phyloP scores from a whole-genome alignment of 2,888 invertebrate genomes.

The Drosophila sordidula region DNA sequence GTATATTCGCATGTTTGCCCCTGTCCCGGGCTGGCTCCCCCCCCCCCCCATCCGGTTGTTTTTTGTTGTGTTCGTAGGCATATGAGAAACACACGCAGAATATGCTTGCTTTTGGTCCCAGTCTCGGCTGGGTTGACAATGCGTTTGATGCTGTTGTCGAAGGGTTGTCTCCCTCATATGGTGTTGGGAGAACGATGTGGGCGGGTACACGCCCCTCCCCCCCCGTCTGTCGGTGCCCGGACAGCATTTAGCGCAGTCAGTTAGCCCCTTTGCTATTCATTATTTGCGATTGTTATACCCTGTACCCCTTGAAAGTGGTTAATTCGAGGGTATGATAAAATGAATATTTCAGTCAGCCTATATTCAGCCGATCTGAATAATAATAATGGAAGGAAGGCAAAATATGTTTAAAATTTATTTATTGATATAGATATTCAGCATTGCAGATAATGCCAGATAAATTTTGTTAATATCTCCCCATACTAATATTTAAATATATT shows the following conservation, averaged over 20 bases:
- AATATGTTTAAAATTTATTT: no score
- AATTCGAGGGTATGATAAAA: background rate
- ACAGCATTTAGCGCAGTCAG: slow-evolving; percentile 23
- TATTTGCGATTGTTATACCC: slow-evolving; percentile 28
- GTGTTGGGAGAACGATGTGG: background rate
- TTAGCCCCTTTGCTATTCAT: slow-evolving; percentile 40
- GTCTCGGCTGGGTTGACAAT: slow-evolving; percentile 59
- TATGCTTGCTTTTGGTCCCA: slow-evolving; percentile 31
- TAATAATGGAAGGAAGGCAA: no score
- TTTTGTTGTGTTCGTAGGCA: slow-evolving; percentile 7
- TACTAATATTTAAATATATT: no score
- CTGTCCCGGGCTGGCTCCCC: background rate
- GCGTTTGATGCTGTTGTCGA: slow-evolving; percentile 34
- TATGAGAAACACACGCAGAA: slow-evolving; percentile 25
- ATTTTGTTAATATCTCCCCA: no score
- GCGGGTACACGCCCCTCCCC: no score
- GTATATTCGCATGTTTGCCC: background rate
- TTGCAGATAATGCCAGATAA: no score
- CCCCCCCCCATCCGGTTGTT: background rate
- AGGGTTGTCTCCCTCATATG: slow-evolving; percentile 1
- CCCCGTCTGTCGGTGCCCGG: no score
- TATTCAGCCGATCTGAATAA: no score
- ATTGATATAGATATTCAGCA: no score
- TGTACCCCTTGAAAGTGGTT: background rate
- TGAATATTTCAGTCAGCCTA: no score